Base-by-base conservation (phyloP, 2,888 invertebrate species). In the Corythucha ciliata region DNA sequence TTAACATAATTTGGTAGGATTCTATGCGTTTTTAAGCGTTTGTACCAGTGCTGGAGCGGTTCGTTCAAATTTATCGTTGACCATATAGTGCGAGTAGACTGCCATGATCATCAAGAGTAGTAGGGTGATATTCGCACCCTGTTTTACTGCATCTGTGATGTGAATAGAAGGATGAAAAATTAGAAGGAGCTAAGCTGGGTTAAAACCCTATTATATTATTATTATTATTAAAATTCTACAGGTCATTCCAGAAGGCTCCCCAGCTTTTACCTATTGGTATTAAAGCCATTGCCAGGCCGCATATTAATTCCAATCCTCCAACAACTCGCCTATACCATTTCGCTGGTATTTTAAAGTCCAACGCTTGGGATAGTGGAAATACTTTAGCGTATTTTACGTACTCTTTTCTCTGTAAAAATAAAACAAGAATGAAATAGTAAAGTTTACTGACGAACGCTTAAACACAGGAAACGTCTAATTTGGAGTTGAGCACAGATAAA, bases 361-460 rank as follows among this genome's bases (percentile, higher is more conserved):
- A 70, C 53, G 80, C 75, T 60, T 82, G 82, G 42, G 85, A 76
- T 44, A 91, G 70, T 37, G 91, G 91, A 69, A 92, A 91, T 52
- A 90, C 90, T 74, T 91, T 91, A n/a, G 91, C 85, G 69, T 91
- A 91, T 70, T 88, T 85, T n/a, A 91, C 90, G 66, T 89, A 92
- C 69, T 91, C 90, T 70, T 88, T 88, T 66, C 91, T 77, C 90
- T 91, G 76, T 58, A 80, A 79, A n/a, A n/a, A n/a, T n/a, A n/a
- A n/a, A n/a, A n/a, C n/a, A n/a, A n/a, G n/a, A n/a, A n/a, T n/a
- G n/a, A n/a, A n/a, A n/a, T n/a, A n/a, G n/a, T n/a, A n/a, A n/a
- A n/a, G n/a, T n/a, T n/a, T n/a, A n/a, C n/a, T n/a, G n/a, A n/a
- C n/a, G n/a, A n/a, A n/a, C n/a, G n/a, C n/a, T n/a, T n/a, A n/a